Percentiles rank a stretch among this genome's conserved stretches.
Conservation (phyloP, 2,113 vertebrate species). For the Epinephelus lanceolatus region DNA sequence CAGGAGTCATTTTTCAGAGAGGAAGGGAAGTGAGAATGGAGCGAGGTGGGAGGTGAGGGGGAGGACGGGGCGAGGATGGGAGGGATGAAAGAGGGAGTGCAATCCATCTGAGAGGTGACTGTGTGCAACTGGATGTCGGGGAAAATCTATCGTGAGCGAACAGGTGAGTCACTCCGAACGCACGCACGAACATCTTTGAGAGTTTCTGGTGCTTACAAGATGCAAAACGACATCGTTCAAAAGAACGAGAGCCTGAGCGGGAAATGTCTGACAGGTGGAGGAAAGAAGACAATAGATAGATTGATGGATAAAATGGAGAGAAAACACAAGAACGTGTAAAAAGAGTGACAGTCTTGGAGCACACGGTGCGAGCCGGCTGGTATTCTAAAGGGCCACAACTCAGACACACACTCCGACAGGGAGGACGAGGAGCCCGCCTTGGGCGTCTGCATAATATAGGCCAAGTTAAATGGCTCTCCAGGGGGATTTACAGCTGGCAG, state of each 20-base stretch:
- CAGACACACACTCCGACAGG: conserved; percentile 3
- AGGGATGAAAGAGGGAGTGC: conserved; percentile 40
- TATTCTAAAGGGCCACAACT: conserved; percentile 1
- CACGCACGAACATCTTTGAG: not conserved
- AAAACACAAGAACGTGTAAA: not conserved
- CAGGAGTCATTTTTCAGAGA: conserved; percentile 59
- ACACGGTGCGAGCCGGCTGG: not conserved
- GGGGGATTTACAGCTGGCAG: conserved; percentile 51
- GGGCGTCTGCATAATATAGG: conserved; percentile 48
- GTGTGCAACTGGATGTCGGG: conserved; percentile 32
- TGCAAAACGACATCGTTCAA: conserved; percentile 11
- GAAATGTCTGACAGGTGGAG: conserved; percentile 9
- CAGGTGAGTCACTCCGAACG: conserved; percentile 42
- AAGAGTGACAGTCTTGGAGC: not conserved
- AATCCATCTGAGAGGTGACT: conserved; percentile 68
- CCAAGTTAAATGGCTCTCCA: conserved; percentile 56
- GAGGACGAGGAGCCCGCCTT: conserved; percentile 13
- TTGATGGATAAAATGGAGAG: not conserved
- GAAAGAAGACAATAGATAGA: not conserved
- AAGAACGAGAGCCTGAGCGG: not conserved
- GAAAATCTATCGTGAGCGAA: conserved; percentile 41
- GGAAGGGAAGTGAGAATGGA: conserved; percentile 31
- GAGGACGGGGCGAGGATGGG: conserved; percentile 41
- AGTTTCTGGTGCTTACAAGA: conserved; percentile 3
- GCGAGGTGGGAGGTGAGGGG: conserved; percentile 50